Base-by-base conservation (phyloP, 2,797 vertebrate species). In the Sebastolobus alascanus region DNA sequence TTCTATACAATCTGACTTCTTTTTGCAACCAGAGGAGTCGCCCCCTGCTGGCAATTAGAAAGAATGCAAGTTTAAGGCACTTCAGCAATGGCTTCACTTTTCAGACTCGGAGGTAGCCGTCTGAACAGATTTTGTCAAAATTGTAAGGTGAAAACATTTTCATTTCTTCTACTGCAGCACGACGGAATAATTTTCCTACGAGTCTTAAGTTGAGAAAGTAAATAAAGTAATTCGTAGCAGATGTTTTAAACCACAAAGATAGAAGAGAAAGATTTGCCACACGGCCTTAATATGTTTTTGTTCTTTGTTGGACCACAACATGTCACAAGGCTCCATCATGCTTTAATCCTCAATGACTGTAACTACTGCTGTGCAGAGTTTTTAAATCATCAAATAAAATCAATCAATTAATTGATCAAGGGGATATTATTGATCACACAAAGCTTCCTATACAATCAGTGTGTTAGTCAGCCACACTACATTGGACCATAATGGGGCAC, bases 401-500 rank as follows among this genome's bases (percentile, higher is more conserved):
- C 29, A 29, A 43, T 52, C 7, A 4, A 25, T 74, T 2, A 6
- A 43, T 71, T 61, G 11, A 33, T 52, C 11, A 69, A 54, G 11
- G 56, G 22, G 22, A 29, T 63, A 58, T 20, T 35, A 43, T 10
- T 78, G 76, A 71, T 65, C 68, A 33, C 7, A n/a, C 50, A 11
- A 13, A 56, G 25, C 20, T 65, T 22, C 20, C 55, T 12, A 38
- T 29, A 55, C 27, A 27, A 25, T 25, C 35, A 71, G 59, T n/a
- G 50, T n/a, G 31, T 52, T n/a, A 16, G 65, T 67, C 40, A 12
- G 40, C 8, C 8, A 22, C 33, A 77, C 2, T 14, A 5, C 10
- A 54, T 11, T 25, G 56, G n/a, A 25, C 29, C 63, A 25, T 31
- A 40, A 74, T 40, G 61, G 8, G 18, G 18, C 27, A 61, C n/a